Conservation (phyloP, 2,797 vertebrate genomes). For the Arremon brunneinucha region DNA sequence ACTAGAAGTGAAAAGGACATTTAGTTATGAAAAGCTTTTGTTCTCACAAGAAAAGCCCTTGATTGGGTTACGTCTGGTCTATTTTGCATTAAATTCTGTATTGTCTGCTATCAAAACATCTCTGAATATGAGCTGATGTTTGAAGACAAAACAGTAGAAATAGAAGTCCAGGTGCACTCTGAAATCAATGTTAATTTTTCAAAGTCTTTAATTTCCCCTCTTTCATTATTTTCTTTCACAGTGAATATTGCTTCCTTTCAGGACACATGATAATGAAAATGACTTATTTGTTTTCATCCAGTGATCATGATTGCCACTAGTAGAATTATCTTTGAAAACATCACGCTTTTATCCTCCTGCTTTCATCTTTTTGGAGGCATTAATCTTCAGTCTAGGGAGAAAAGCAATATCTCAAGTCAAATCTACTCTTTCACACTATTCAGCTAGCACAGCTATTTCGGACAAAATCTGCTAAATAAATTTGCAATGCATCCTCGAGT, state of each 20-base stretch:
- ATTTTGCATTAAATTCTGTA: neutral
- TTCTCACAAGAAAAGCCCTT: neutral
- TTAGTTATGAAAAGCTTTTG: neutral
- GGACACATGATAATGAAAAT: slow-evolving; percentile 1
- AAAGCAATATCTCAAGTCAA: slow-evolving; percentile 12
- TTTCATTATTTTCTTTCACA: neutral
- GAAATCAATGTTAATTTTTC: slow-evolving; percentile 8
- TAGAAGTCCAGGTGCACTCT: neutral
- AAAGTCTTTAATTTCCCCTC: slow-evolving; percentile 20
- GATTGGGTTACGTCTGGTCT: neutral
- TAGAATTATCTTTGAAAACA: slow-evolving; percentile 17
- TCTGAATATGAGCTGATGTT: neutral
- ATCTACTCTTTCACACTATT: slow-evolving; percentile 12
- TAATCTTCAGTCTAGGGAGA: neutral
- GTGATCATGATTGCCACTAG: neutral
- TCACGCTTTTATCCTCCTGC: neutral
- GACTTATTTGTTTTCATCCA: slow-evolving; percentile 26
- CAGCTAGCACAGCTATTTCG: neutral
- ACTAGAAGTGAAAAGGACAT: neutral
- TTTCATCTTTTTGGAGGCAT: slow-evolving; percentile 27
- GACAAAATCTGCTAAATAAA: slow-evolving; percentile 16
- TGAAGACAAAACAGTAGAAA: neutral
- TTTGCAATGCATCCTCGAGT: neutral
- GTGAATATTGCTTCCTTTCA: slow-evolving; percentile 6
- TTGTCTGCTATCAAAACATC: neutral